Evolutionary conservation across 2,888 invertebrate genomes (phyloP), one percentile per base, ranked within the genome.

Genomic region (Hartigia nigra): DNA sequence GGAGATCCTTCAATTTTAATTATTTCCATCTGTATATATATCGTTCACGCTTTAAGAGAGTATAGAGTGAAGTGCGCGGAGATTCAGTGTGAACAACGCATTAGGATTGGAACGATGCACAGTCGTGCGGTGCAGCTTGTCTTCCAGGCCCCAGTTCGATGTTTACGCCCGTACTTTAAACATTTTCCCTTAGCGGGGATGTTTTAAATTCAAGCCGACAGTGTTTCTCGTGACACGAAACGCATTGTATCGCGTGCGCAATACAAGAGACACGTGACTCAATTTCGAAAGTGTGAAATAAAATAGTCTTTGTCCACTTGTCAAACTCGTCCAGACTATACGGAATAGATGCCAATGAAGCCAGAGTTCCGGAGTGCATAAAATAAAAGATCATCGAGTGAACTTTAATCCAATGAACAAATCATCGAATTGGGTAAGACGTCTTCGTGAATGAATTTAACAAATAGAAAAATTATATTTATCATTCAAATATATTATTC

Each of bases 161-260:
- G 88, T 87, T 88, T 88, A 87, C 87, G 86, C 85, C 86, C 84
- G 87, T 84, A 85, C 87, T 86, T 86, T 83, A 82, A 88, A 85
- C 88, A 86, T 87, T 88, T 88, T 87, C 87, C 87, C 85, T 83
- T 81, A 37, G 35, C 69, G 14, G 36, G 23, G 75, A 69, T 75
- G 78, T 31, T 75, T 31, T 32, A 31, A 31, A 36, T 75, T 55
- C 37, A 39, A 12, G n/a, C 72, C 72, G 72, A 72, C 72, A 34
- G 72, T 72, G 12, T 34, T 23, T 72, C 12, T 4, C 72, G 72
- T 72, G 72, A 72, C 72, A 34, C 72, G 72, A 23, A 72, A 34
- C 12, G 72, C 72, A 34, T 72, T 72, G 31, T 72, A 72, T 31
- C 72, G 72, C 72, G 31, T 72, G 72, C 72, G 31, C 31, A 31